phyloP scores from a whole-genome alignment of 2,113 vertebrate genomes.

The Tychaedon coryphoeus region DNA sequence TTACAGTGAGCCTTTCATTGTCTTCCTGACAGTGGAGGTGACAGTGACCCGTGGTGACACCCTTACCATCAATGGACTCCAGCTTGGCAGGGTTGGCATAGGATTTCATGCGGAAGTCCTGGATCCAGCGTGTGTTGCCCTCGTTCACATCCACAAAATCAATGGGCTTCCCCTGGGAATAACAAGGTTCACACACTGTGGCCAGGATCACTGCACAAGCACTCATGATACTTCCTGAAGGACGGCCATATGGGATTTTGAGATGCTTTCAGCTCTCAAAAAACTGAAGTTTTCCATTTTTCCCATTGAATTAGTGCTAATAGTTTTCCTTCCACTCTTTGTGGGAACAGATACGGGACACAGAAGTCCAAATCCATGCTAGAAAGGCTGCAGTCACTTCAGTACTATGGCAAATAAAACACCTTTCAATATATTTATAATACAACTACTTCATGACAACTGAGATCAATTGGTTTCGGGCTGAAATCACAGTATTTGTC shows the following conservation, averaged over 20 bases:
- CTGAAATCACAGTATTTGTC: neutral
- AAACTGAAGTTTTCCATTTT: neutral
- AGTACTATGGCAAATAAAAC: neutral
- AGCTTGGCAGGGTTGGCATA: slow-evolving; percentile 90
- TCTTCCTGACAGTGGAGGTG: too few relatives aligned
- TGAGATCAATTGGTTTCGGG: neutral
- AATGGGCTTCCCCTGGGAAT: slow-evolving; percentile 85
- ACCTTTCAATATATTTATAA: neutral
- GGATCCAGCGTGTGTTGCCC: slow-evolving; percentile 87
- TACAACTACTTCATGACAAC: neutral
- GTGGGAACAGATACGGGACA: neutral
- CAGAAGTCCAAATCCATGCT: neutral
- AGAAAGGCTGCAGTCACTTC: neutral
- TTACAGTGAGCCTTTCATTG: too few relatives aligned
- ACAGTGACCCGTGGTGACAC: fast-evolving
- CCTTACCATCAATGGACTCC: slow-evolving; percentile 89
- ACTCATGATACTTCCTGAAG: fast-evolving
- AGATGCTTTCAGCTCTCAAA: neutral
- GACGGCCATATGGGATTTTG: fast-evolving
- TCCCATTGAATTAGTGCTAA: neutral
- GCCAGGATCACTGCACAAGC: neutral
- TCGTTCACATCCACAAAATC: slow-evolving; percentile 89
- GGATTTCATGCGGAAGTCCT: slow-evolving; percentile 91
- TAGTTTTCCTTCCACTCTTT: neutral
- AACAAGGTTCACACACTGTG: fast-evolving